A percentile compares a stretch with the other conserved stretches of the same genome.
These are phyloP conservation scores for Phalanger gymnotis DNA, from an alignment of 2,797 vertebrate species.

Conservation along the genomic window DNA sequence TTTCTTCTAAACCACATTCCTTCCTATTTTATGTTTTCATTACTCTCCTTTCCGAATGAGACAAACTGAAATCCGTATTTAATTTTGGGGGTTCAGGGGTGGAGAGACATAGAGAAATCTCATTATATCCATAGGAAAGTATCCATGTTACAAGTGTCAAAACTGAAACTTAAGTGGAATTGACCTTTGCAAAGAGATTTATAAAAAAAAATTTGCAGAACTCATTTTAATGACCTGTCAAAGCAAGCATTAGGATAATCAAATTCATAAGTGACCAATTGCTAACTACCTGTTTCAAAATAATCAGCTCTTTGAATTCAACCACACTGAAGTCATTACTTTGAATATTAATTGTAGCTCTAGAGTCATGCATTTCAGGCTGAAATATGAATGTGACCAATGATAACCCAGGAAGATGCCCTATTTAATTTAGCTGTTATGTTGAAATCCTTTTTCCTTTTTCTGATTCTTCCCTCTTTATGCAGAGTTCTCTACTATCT, in stretches of 20 bases:
- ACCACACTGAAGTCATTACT: not conserved
- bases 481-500: not conserved
- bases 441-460: not conserved
- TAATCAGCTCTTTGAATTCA: constrained; percentile 1
- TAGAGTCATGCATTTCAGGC: not conserved
- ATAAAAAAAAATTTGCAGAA: constrained; percentile 20
- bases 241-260: constrained; percentile 5
- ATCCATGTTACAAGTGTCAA: constrained; percentile 16
- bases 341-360: not conserved
- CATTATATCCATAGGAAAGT: constrained; percentile 2
- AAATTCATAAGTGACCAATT: constrained; percentile 46
- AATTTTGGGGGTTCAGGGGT: not conserved
- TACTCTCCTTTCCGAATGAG: not conserved
- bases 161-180: constrained; percentile 17
- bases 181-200: not conserved
- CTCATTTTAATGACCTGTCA: not conserved
- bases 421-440: not conserved
- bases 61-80: not conserved
- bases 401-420: not conserved
- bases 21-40: not conserved
- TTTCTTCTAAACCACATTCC: not conserved
- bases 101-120: not conserved
- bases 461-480: not conserved
- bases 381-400: not conserved
- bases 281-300: constrained; percentile 30